Evolutionary conservation across 2,797 vertebrate species (phyloP).

Genomic region (Schizopygopsis pylzovi): DNA sequence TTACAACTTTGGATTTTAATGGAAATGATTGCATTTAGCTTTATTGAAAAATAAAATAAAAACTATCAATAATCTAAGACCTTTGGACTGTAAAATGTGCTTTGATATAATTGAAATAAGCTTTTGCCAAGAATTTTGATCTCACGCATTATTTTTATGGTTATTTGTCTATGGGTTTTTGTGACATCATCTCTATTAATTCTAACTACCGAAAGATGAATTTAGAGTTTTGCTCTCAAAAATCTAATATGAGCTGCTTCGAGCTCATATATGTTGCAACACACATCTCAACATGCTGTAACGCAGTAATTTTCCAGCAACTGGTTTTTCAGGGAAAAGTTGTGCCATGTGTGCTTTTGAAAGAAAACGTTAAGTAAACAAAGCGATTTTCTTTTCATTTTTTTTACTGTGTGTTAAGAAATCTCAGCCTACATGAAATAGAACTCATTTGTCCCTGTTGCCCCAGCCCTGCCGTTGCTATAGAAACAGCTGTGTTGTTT

Average conservation of each 20-base stretch:
- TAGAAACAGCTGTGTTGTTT: slow-evolving; percentile 56
- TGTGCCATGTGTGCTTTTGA: slow-evolving; percentile 51
- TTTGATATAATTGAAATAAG: neutral
- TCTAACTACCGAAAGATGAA: slow-evolving; percentile 31
- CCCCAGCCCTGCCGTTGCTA: slow-evolving; percentile 51
- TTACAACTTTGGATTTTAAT: neutral
- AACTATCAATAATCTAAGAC: neutral
- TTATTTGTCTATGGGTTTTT: slow-evolving; percentile 5
- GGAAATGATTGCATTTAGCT: neutral
- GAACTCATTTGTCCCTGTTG: slow-evolving; percentile 48
- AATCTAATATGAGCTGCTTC: neutral
- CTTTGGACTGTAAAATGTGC: neutral
- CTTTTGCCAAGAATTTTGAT: neutral
- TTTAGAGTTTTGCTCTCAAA: slow-evolving; percentile 16
- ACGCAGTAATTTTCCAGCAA: slow-evolving; percentile 36
- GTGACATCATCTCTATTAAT: slow-evolving; percentile 24
- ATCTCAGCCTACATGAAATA: slow-evolving; percentile 47
- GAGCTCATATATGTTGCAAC: slow-evolving; percentile 23
- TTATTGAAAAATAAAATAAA: neutral
- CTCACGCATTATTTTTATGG: neutral
- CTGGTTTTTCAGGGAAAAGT: slow-evolving; percentile 10
- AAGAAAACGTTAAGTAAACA: slow-evolving; percentile 47
- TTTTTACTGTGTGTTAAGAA: slow-evolving; percentile 23
- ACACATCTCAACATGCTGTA: slow-evolving; percentile 41
- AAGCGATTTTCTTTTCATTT: slow-evolving; percentile 35